phyloP scores from a whole-genome alignment of 2,797 vertebrate species.

The Vespertilio murinus region DNA sequence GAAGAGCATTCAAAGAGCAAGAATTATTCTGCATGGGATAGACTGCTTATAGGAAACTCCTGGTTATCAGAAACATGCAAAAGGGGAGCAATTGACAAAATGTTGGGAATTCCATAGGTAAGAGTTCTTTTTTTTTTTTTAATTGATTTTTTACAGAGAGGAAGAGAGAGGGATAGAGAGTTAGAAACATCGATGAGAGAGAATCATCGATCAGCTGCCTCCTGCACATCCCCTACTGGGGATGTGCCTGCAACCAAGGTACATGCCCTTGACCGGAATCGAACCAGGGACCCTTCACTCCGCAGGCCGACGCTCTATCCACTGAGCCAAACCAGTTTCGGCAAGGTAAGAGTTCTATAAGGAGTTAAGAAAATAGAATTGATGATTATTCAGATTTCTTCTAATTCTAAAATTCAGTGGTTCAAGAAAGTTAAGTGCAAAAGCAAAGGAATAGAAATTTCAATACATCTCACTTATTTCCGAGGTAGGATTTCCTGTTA shows the following conservation, averaged over 20 bases:
- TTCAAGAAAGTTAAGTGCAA: not conserved
- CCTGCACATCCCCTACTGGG: too few relatives aligned
- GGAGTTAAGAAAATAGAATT: not conserved
- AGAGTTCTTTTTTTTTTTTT: too few relatives aligned
- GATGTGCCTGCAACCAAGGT: too few relatives aligned
- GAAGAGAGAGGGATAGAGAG: too few relatives aligned
- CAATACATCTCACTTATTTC: constrained; percentile 5
- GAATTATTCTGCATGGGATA: not conserved
- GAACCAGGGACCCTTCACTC: too few relatives aligned
- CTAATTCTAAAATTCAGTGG: constrained; percentile 32
- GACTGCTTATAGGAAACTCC: not conserved
- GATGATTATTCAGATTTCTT: not conserved
- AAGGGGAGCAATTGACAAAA: not conserved
- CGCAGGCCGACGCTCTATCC: too few relatives aligned
- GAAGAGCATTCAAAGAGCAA: not conserved
- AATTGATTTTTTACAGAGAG: too few relatives aligned
- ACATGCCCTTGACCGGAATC: too few relatives aligned
- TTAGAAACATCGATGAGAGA: too few relatives aligned
- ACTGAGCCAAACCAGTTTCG: too few relatives aligned
- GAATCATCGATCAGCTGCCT: too few relatives aligned
- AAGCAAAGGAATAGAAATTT: constrained; percentile 22
- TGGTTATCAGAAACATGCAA: not conserved
- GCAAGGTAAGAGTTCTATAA: not conserved
- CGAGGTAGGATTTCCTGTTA: not conserved
- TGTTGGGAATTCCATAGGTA: not conserved